These are phyloP conservation scores for Galaxias olidus DNA, from an alignment of 2,797 vertebrate species.

Conservation along the genomic window DNA sequence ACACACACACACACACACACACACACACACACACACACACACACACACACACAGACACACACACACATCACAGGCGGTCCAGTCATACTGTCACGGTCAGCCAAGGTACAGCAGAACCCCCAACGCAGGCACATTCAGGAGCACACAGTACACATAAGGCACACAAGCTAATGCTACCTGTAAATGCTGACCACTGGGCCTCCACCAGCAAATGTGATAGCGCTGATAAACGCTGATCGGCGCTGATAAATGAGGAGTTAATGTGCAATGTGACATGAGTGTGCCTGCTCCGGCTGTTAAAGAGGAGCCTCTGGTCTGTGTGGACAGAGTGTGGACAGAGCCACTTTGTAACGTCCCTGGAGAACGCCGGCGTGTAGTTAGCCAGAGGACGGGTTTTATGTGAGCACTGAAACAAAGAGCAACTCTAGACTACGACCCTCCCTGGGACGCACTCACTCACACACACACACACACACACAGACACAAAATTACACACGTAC, in stretches of 20 bases:
- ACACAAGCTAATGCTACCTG: no score
- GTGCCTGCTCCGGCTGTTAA: constrained; percentile 31
- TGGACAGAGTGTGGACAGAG: constrained; percentile 23
- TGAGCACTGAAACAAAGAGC: constrained; percentile 22
- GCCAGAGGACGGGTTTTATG: constrained; percentile 17
- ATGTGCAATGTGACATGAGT: constrained; percentile 45
- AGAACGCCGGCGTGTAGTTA: constrained; percentile 24
- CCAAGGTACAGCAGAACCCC: no score
- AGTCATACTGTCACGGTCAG: no score
- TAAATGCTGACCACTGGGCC: background rate
- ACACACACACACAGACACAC: constrained; percentile 11
- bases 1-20: constrained; percentile 24
- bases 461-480: background rate
- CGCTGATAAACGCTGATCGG: constrained; percentile 8
- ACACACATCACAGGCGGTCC: constrained; percentile 3
- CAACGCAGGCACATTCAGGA: no score
- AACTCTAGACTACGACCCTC: constrained; percentile 25
- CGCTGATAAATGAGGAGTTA: constrained; percentile 50
- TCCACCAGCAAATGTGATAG: constrained; percentile 17
- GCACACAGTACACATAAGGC: no score
- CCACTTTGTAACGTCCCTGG: constrained; percentile 10
- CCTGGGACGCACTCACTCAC: constrained; percentile 10
- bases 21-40: constrained; percentile 12
- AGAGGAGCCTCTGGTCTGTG: constrained; percentile 11
- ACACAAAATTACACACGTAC: no score